phyloP scores from a whole-genome alignment of 1,140 invertebrate species.

The Contarinia nasturtii region DNA sequence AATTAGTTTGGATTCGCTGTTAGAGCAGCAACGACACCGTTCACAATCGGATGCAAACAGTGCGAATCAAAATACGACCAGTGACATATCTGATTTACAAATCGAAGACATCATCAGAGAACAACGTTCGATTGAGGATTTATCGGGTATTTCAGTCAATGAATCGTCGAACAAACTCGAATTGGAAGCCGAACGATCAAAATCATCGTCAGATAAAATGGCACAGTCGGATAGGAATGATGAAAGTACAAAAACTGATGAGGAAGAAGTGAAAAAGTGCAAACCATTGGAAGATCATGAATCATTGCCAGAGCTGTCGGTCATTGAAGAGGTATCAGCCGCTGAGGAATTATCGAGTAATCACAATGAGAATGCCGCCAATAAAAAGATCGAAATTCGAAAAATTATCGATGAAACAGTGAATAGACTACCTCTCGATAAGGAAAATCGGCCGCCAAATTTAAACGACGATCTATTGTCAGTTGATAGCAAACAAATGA shows the following conservation, averaged over 20 bases:
- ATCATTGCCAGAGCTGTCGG: conserved; percentile 9
- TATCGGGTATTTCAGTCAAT: background rate
- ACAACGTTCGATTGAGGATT: background rate
- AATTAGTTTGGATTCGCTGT: conserved; percentile 2
- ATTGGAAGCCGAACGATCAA: background rate
- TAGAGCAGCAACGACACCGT: background rate
- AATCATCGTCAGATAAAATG: background rate
- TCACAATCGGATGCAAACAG: background rate
- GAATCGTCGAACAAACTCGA: background rate
- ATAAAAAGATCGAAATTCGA: background rate
- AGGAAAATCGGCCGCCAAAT: conserved; percentile 3
- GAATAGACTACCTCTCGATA: conserved; percentile 4
- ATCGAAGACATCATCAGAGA: background rate
- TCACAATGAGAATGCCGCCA: conserved; percentile 14
- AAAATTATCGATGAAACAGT: background rate
- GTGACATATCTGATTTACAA: background rate
- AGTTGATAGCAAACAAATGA: background rate
- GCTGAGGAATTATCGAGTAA: conserved; percentile 15
- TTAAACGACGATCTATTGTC: background rate
- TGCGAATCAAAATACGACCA: background rate
- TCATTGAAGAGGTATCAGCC: conserved; percentile 14
- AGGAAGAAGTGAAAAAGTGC: background rate
- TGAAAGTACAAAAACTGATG: background rate
- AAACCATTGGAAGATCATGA: conserved; percentile 3
- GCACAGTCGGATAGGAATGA: background rate